A percentile compares a stretch with the other conserved stretches of the same genome.
phyloP scores from a whole-genome alignment of 2,888 invertebrate species.

The Magallana nippona region DNA sequence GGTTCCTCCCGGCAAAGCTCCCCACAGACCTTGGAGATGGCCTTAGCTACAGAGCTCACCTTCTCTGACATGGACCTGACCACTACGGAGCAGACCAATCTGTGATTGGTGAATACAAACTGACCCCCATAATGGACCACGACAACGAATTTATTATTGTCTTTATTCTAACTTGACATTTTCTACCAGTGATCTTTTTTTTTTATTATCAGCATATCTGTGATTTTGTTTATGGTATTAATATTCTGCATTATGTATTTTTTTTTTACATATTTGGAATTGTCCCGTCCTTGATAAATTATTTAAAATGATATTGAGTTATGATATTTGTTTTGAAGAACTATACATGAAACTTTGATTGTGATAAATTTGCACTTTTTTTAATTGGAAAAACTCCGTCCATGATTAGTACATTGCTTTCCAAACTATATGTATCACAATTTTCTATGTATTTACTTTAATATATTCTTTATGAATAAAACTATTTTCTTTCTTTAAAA shows the following conservation, averaged over 20 bases:
- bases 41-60: neutral
- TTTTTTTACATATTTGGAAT: too few relatives aligned
- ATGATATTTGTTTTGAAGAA: too few relatives aligned
- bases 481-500: slow-evolving; percentile 10
- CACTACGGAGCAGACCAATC: neutral
- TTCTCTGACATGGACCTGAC: neutral
- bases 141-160: neutral
- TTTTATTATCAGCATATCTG: too few relatives aligned
- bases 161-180: neutral
- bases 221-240: too few relatives aligned
- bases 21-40: neutral
- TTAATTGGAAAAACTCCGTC: neutral
- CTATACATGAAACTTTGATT: too few relatives aligned
- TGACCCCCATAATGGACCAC: neutral
- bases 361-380: too few relatives aligned
- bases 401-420: neutral
- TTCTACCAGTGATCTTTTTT: too few relatives aligned
- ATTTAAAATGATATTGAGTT: too few relatives aligned
- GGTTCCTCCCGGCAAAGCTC: neutral
- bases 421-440: neutral
- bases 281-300: too few relatives aligned
- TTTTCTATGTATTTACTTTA: neutral
- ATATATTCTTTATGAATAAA: neutral
- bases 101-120: neutral
- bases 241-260: too few relatives aligned